Evolutionary conservation across 2,113 vertebrate species (phyloP), one percentile per base, ranked within the genome.

Genomic region (Oplegnathus fasciatus): DNA sequence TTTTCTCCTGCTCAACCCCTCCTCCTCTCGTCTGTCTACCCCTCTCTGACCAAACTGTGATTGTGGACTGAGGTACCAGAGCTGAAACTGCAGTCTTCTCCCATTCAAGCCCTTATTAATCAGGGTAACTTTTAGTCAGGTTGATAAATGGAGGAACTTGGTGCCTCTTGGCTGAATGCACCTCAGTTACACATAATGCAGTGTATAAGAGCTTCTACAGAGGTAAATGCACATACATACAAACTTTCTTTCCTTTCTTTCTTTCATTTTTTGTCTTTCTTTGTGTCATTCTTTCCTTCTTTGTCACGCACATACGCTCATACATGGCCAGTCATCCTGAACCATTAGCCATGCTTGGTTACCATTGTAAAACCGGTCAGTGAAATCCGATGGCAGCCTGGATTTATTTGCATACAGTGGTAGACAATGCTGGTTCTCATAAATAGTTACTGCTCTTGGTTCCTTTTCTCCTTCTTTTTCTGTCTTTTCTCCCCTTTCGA

Each of bases 261-360:
- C 34, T 11, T 28, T 37, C 11, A n/a, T n/a, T n/a, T n/a, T n/a
- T n/a, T n/a, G n/a, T n/a, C 40, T 48, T 18, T 76, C 55, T 67
- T 70, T 77, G 32, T 67, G 69, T 57, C 69, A 34, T 64, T 78
- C 40, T 58, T n/a, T 60, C 46, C 17, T 48, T 74, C 22, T 78
- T 37, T 79, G 37, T 44, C 52, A 72, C 26, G 17, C 18, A 57
- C 61, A 80, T 44, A 17, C 15, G 9, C 14, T 66, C 64, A 55
- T 69, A 40, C 69, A 70, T 57, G 40, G 40, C 32, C 81, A 76
- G 69, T 84, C 85, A 84, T 90, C 67, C 77, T 67, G 75, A 92
- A 82, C 78, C 83, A 81, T 88, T 80, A 90, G 78, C 72, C 84
- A 88, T 84, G 91, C 90, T 91, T 87, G 83, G 87, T 83, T 89